These are phyloP conservation scores for Lepidochrysops patricia DNA, from an alignment of 2,888 invertebrate species.

Conservation along the genomic window DNA sequence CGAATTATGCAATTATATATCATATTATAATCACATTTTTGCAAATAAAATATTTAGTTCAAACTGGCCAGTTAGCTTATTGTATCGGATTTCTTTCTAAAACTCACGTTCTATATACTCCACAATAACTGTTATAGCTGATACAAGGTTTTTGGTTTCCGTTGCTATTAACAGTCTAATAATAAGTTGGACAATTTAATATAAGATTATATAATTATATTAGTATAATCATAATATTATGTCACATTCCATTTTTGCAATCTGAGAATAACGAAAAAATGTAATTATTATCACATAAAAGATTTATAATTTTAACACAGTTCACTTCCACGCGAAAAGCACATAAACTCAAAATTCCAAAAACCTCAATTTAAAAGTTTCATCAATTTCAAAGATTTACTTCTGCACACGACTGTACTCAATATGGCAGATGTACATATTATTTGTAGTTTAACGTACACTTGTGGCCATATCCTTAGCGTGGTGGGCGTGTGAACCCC, in stretches of 20 bases:
- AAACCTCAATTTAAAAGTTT: neutral
- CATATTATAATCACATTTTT: neutral
- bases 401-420: neutral
- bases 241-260: no score
- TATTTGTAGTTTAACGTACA: neutral
- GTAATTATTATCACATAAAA: no score
- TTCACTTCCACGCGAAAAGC: no score
- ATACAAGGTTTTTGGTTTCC: neutral
- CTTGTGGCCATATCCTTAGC: neutral
- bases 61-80: neutral
- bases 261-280: no score
- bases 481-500: slow-evolving; percentile 1
- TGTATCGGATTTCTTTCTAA: neutral
- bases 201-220: no score
- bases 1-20: neutral
- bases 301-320: no score
- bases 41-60: neutral
- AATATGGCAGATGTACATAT: slow-evolving; percentile 10
- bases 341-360: neutral
- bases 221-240: no score
- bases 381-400: neutral
- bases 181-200: no score
- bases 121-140: no score
- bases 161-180: neutral
- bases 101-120: neutral